phyloP scores from a whole-genome alignment of 2,888 invertebrate species.

The Cryptosula pallasiana region DNA sequence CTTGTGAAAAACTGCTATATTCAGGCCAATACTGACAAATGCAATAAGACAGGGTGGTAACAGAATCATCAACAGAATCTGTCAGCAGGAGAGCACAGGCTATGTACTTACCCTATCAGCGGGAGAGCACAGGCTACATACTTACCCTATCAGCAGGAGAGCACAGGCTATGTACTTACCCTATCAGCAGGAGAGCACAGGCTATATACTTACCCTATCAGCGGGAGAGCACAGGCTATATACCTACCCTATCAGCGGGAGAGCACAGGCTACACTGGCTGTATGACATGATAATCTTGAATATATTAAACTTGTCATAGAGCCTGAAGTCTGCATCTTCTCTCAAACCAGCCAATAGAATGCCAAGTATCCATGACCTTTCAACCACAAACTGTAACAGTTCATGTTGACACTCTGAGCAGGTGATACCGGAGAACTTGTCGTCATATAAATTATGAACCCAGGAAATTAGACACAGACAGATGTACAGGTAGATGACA shows the following conservation, averaged over 20 bases:
- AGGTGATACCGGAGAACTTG: no score
- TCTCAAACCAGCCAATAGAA: slow-evolving; percentile 71
- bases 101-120: neutral
- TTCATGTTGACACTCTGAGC: no score
- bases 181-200: neutral
- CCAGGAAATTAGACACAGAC: neutral
- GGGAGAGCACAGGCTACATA: neutral
- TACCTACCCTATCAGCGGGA: neutral
- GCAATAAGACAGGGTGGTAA: no score
- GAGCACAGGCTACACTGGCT: slow-evolving; percentile 2
- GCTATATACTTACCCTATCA: neutral
- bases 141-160: no score
- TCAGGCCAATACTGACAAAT: no score
- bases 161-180: neutral
- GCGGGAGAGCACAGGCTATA: neutral
- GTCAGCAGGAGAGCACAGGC: neutral
- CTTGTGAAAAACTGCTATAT: no score
- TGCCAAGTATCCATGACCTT: slow-evolving; percentile 71
- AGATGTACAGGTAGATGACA: neutral
- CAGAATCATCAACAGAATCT: neutral
- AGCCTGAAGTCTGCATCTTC: slow-evolving; percentile 70
- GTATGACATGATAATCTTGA: slow-evolving; percentile 68
- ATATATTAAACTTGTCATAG: slow-evolving; percentile 67
- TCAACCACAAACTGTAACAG: slow-evolving; percentile 58
- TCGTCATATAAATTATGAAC: neutral